Evolutionary conservation across 2,113 vertebrate species (phyloP), one percentile per base, ranked within the genome.

Genomic region (Pheucticus melanocephalus): DNA sequence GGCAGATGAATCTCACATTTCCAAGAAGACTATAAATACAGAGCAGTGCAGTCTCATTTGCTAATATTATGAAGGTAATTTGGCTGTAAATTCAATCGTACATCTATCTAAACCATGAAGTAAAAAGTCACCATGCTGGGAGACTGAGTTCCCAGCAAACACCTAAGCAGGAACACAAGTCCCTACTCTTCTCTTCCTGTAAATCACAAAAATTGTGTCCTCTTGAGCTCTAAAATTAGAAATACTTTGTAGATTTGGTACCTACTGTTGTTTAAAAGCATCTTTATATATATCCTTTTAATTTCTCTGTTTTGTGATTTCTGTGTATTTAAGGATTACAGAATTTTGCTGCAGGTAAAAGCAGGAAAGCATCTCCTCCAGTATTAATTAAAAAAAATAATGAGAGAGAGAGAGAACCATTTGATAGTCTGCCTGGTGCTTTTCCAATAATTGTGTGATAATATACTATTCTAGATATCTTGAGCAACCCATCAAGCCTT

Each of bases 11-110:
- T 86, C 71, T 94, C 79, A 20, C 64, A 23, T 96, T 97, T 97
- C 90, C 91, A 92, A 95, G 88, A 92, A 88, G 86, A 63, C 86
- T 92, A 80, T 88, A 95, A 95, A 80, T 90, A 80, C 13, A 90
- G 85, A 83, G 47, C 82, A 81, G 79, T 47, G 66, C 71, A 77
- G 15, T 70, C 90, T 92, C 88, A 66, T 95, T 94, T 93, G 50
- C 91, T 94, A 80, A 73, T 81, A 70, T 83, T 90, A 80, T 65
- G n/a, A 42, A 93, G 63, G 28, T 73, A 83, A 94, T 93, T 96
- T 88, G 86, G 59, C 79, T 83, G 42, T 92, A 94, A 94, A 96
- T 96, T 93, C 59, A 96, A 93, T 90, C 59, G 39, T 59, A 22
- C 27, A 54, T 92, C 69, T 89, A 50, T 75, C 63, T 65, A 85